Percentiles rank a stretch among this genome's conserved stretches.
These are phyloP conservation scores for Pseudopipra pipra DNA, from an alignment of 2,113 vertebrate species.

Conservation along the genomic window DNA sequence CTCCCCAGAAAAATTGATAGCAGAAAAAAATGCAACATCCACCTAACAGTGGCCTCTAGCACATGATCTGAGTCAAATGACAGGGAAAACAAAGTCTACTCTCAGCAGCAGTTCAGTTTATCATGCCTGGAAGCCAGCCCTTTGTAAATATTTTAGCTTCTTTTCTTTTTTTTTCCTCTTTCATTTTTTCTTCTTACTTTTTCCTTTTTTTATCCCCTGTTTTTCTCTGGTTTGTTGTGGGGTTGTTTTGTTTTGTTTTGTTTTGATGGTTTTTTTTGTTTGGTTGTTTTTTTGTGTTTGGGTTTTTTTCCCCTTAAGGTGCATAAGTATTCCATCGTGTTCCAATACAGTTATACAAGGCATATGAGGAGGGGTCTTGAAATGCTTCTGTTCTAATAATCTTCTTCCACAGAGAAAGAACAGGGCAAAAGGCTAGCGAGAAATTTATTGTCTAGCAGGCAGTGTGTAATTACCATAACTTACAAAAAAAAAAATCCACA, in stretches of 20 bases:
- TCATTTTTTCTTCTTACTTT: accelerated
- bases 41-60: neutral
- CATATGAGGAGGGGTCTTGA: neutral
- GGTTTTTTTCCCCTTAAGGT: neutral
- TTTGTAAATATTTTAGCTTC: neutral
- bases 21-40: neutral
- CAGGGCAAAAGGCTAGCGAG: slow-evolving; percentile 40
- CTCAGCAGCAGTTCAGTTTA: neutral
- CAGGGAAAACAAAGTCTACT: neutral
- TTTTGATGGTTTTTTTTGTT: accelerated
- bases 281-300: neutral
- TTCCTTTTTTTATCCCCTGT: accelerated
- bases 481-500: slow-evolving; percentile 31
- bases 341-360: neutral
- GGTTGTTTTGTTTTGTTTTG: accelerated
- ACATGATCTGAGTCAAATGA: neutral
- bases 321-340: neutral
- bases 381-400: slow-evolving; percentile 48
- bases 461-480: slow-evolving; percentile 69
- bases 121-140: neutral
- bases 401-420: slow-evolving; percentile 43
- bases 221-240: neutral
- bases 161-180: neutral
- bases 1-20: accelerated
- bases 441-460: slow-evolving; percentile 60